Conservation (phyloP, 2,888 invertebrate genomes). For the Mesochorus sp. region DNA sequence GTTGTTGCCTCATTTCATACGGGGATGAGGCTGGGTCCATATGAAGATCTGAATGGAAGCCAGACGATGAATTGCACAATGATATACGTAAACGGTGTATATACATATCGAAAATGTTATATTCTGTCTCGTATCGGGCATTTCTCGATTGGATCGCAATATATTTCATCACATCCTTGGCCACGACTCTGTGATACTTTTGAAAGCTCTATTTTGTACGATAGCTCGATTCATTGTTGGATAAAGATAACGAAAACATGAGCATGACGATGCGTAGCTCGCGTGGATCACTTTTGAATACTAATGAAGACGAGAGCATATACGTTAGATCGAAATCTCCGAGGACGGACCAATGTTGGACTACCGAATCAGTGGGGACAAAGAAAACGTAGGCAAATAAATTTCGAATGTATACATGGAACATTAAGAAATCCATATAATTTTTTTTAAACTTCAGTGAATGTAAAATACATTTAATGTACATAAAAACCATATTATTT, state of each 20-base stretch:
- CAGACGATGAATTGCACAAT: too few relatives aligned
- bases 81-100: too few relatives aligned
- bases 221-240: constrained; percentile 21
- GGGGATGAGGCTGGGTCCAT: too few relatives aligned
- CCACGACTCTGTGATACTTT: background rate
- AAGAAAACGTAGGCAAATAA: constrained; percentile 7
- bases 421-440: too few relatives aligned
- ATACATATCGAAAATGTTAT: too few relatives aligned
- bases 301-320: constrained; percentile 23
- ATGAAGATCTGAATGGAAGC: too few relatives aligned
- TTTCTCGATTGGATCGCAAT: background rate
- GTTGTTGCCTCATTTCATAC: too few relatives aligned
- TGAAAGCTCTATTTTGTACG: too few relatives aligned
- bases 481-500: too few relatives aligned
- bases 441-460: background rate
- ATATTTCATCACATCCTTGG: background rate
- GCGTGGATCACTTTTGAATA: constrained; percentile 24
- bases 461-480: too few relatives aligned
- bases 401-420: background rate
- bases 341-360: constrained; percentile 3
- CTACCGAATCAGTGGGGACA: constrained; percentile 6
- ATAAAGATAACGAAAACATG: constrained; percentile 16
- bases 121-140: too few relatives aligned
- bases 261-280: constrained; percentile 2
- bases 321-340: background rate